Base-by-base conservation (phyloP, 2,888 invertebrate genomes). In the Perithous albicinctus region DNA sequence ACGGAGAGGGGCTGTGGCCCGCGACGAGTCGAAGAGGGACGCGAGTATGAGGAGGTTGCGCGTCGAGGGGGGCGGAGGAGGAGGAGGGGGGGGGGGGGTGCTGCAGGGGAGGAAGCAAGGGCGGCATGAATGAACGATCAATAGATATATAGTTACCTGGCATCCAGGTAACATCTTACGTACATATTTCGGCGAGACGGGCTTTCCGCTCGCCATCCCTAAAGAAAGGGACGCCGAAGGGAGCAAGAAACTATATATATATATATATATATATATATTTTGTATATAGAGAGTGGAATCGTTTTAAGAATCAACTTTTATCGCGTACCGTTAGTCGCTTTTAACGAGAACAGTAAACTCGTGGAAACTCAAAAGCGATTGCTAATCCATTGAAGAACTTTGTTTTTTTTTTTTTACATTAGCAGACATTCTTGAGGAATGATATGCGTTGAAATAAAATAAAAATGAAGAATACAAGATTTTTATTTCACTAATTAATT, bases 91-190 rank as follows among this genome's bases (percentile, higher is more conserved):
- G n/a, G n/a, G n/a, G n/a, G n/a, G n/a, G n/a, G n/a, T n/a, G n/a
- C 80, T n/a, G 73, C 46, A 80, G 80, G 59, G 73, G 69, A 41
- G 46, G 72, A 72, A 72, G 87, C 87, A 88, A 90, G 89, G 89
- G 89, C 88, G 88, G 89, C 87, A 91, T 91, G 91, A 91, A 91
- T 91, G 91, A 91, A 91, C 91, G 91, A 91, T 91, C 91, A 88
- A 91, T 91, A 91, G 90, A 88, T 89, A 91, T 91, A 91, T 91
- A 91, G 88, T 86, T 84, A 85, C 84, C 84, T 82, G 67, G 82
- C 80, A 75, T 69, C 67, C 70, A 66, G 75, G 69, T 82, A 5
- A 75, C 64, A 56, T 73, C 70, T 73, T 77, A 78, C 66, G 35
- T 77, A 61, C 78, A 77, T 43, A 75, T 85, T 81, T 85, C 78